These are phyloP conservation scores for Drosophila malerkotliana DNA, from an alignment of 1,140 invertebrate genomes.

Conservation along the genomic window DNA sequence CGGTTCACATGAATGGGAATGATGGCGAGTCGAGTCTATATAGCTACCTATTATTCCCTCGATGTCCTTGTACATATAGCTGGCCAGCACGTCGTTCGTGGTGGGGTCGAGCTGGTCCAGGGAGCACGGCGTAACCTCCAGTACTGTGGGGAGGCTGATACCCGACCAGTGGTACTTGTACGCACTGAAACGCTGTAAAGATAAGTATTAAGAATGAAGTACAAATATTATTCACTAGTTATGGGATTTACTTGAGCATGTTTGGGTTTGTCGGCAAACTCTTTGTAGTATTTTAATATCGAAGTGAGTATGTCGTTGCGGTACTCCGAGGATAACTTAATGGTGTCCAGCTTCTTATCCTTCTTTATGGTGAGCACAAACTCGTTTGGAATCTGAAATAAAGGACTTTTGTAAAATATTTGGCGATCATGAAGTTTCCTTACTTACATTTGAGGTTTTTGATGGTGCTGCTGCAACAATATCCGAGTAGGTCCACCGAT, in stretches of 20 bases:
- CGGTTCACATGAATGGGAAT: constrained; percentile 28
- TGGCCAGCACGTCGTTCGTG: constrained; percentile 91
- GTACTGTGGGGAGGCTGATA: constrained; percentile 91
- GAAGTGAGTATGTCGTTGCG: constrained; percentile 96
- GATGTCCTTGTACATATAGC: constrained; percentile 97
- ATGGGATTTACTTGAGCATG: constrained; percentile 87
- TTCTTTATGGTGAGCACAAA: constrained; percentile 95
- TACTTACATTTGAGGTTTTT: constrained; percentile 75
- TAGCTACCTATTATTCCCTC: constrained; percentile 88
- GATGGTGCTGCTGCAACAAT: constrained; percentile 90
- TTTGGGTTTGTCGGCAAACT: constrained; percentile 91
- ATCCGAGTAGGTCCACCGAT: constrained; percentile 95
- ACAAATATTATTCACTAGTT: neutral
- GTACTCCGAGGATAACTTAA: constrained; percentile 99
- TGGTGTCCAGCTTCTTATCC: constrained; percentile 95
- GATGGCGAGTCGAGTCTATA: constrained; percentile 36
- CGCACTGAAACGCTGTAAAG: constrained; percentile 92
- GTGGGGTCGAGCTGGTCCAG: constrained; percentile 95
- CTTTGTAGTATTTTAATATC: constrained; percentile 91
- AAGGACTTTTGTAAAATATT: neutral
- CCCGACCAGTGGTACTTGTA: constrained; percentile 99
- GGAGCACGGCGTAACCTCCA: constrained; percentile 95
- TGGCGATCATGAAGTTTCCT: neutral
- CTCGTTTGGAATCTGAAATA: constrained; percentile 86
- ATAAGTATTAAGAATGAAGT: neutral